Conservation (phyloP, 2,797 vertebrate genomes). For the Mergus octosetaceus region DNA sequence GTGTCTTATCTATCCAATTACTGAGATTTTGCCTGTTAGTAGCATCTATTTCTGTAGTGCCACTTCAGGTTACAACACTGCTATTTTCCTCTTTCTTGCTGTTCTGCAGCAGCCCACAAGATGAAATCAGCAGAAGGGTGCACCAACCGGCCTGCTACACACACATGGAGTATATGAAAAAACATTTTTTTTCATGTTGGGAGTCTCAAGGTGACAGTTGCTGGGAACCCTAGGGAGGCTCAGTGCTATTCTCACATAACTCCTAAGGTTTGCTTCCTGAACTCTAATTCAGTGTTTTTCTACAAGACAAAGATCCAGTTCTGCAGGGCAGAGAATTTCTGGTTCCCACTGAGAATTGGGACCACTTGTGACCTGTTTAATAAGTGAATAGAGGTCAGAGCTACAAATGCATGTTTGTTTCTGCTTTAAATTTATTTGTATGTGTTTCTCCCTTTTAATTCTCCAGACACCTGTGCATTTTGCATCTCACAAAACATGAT, state of each 20-base stretch:
- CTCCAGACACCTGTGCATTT: background rate
- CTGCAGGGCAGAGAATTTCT: background rate
- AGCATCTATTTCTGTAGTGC: background rate
- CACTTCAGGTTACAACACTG: background rate
- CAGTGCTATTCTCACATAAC: fast-evolving
- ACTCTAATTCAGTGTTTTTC: background rate
- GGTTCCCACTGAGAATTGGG: background rate
- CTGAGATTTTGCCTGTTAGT: background rate
- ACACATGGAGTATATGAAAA: background rate
- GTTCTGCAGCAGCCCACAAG: background rate
- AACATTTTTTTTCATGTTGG: fast-evolving
- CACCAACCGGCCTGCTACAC: background rate
- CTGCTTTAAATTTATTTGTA: background rate
- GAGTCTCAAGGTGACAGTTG: background rate
- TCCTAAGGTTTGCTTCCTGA: background rate
- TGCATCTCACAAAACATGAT: background rate
- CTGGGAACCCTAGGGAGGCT: background rate
- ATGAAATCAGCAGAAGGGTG: background rate
- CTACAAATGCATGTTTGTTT: background rate
- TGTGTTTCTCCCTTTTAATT: background rate
- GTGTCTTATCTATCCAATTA: background rate
- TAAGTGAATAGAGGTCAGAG: background rate
- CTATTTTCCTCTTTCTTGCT: background rate
- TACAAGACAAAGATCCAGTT: background rate
- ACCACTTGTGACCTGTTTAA: background rate